A percentile compares a stretch with the other conserved stretches of the same genome.
Evolutionary conservation across 2,797 vertebrate species (phyloP).

Genomic region (Tinamus major): DNA sequence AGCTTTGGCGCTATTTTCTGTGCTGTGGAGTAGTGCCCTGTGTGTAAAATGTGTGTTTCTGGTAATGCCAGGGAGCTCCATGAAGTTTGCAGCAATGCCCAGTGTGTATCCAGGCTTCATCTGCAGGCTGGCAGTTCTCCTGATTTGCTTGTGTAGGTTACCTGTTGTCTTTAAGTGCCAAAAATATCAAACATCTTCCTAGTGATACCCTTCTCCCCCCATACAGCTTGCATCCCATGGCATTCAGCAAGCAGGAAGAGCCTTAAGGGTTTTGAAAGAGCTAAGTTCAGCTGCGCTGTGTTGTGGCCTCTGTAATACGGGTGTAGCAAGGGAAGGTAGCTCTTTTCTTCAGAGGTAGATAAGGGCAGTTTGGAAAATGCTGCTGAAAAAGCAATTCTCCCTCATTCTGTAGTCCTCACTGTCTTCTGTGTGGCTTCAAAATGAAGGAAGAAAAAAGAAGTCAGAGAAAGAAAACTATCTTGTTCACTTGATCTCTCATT

Average conservation of each 20-base stretch:
- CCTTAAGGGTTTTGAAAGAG: background rate
- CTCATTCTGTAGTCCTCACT: background rate
- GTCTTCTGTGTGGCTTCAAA: background rate
- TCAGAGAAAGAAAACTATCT: background rate
- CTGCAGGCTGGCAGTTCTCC: background rate
- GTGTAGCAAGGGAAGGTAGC: background rate
- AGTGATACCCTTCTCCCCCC: background rate
- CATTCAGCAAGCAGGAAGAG: background rate
- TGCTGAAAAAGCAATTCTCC: background rate
- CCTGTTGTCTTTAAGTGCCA: background rate
- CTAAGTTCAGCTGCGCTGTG: background rate
- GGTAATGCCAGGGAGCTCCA: fast-evolving
- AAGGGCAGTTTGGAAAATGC: background rate
- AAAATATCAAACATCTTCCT: background rate
- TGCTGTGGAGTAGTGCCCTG: background rate
- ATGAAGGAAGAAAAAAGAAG: background rate
- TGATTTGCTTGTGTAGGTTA: background rate
- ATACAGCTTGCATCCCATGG: background rate
- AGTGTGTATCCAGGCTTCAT: background rate
- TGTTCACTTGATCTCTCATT: fast-evolving
- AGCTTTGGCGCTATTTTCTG: background rate
- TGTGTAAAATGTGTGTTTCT: background rate
- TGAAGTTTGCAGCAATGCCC: fast-evolving
- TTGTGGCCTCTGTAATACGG: background rate
- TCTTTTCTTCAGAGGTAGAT: background rate